phyloP scores from a whole-genome alignment of 2,888 invertebrate species.

The Ypsolopha scabrella region DNA sequence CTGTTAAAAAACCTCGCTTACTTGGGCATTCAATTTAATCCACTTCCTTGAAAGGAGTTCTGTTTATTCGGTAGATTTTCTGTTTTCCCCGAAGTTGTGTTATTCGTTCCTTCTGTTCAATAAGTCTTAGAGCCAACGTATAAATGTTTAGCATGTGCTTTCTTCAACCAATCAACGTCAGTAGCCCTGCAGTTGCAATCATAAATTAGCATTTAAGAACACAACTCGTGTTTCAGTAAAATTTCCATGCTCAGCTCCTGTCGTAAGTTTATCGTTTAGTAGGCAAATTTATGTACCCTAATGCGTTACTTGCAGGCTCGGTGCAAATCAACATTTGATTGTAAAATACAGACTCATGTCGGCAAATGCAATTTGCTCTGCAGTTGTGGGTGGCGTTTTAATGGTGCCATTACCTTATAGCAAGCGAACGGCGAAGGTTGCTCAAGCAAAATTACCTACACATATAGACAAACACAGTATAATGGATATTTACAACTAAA shows the following conservation, averaged over 20 bases:
- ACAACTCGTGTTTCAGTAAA: conserved; percentile 38
- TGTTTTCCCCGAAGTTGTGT: background rate
- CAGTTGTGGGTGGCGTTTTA: conserved; percentile 65
- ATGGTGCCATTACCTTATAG: conserved; percentile 46
- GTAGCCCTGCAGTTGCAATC: conserved; percentile 7
- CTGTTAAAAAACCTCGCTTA: conserved; percentile 32
- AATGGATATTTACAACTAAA: conserved; percentile 31
- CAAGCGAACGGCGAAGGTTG: conserved; percentile 47
- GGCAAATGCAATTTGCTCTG: conserved; percentile 60
- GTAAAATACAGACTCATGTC: conserved; percentile 57
- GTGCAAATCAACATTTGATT: conserved; percentile 64
- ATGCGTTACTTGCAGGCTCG: conserved; percentile 50
- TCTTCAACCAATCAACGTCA: background rate
- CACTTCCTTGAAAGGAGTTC: conserved; percentile 10
- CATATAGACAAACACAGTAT: conserved; percentile 33
- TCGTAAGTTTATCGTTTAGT: conserved; percentile 50
- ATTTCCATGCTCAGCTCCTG: conserved; percentile 42
- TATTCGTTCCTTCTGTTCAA: background rate
- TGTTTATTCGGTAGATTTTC: background rate
- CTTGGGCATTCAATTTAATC: conserved; percentile 37
- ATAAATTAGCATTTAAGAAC: conserved; percentile 46
- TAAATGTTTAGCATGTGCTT: background rate
- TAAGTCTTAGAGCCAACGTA: background rate
- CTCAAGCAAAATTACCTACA: conserved; percentile 51
- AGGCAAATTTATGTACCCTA: conserved; percentile 59